Conservation (phyloP, 2,797 vertebrate species). For the Coccyzus lansbergi region DNA sequence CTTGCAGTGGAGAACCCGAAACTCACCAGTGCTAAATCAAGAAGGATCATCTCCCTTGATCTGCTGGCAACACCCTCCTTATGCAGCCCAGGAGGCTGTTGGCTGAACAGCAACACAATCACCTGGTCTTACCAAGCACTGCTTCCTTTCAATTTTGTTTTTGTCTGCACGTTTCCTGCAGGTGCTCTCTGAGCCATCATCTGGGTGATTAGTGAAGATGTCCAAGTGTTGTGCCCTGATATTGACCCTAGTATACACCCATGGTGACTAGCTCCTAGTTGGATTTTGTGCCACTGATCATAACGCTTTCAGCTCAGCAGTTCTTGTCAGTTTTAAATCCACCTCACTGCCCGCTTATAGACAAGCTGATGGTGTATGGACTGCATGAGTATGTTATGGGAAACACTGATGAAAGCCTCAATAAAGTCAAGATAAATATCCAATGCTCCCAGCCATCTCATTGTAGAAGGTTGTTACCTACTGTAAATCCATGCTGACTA, state of each 20-base stretch:
- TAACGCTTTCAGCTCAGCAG: background rate
- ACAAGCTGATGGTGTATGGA: no score
- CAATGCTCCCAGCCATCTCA: background rate
- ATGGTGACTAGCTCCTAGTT: background rate
- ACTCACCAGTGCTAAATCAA: background rate
- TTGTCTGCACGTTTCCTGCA: background rate
- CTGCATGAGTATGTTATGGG: background rate
- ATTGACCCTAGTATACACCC: fast-evolving
- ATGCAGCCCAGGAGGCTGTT: background rate
- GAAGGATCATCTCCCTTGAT: background rate
- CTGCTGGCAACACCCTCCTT: background rate
- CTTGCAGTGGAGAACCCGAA: background rate
- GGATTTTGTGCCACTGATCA: background rate
- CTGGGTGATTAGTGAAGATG: background rate
- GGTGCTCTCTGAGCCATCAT: background rate
- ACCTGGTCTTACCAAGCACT: background rate
- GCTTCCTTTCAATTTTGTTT: background rate
- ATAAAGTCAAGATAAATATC: background rate
- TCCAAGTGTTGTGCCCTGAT: background rate
- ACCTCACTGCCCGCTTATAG: background rate
- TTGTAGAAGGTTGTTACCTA: background rate
- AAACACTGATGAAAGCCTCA: background rate
- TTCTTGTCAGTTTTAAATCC: background rate
- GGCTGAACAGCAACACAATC: background rate
- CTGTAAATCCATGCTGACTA: background rate